A percentile compares a stretch with the other conserved stretches of the same genome.
Conservation (phyloP, 2,797 vertebrate genomes). For the Morelia viridis region DNA sequence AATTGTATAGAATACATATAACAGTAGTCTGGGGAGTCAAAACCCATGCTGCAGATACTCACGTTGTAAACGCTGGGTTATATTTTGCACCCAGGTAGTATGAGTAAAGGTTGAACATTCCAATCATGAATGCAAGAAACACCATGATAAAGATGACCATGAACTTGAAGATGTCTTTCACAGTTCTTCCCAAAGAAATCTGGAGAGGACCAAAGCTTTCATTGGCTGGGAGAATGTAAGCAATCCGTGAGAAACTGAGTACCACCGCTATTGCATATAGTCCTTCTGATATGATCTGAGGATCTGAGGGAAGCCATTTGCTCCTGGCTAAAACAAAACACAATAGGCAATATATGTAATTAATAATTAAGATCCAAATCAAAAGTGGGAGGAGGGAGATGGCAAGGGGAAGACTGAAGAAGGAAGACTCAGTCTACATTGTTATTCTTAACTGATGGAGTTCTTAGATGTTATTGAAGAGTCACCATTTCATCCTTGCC, state of each 20-base stretch:
- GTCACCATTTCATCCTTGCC: background rate
- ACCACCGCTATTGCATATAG: slow-evolving; percentile 95
- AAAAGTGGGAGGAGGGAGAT: background rate
- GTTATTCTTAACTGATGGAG: background rate
- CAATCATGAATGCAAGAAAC: slow-evolving; percentile 98
- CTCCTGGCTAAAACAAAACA: slow-evolving; percentile 86
- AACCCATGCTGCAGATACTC: slow-evolving; percentile 69
- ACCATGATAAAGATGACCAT: slow-evolving; percentile 99
- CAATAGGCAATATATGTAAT: background rate
- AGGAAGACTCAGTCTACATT: background rate
- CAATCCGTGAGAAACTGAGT: slow-evolving; percentile 95
- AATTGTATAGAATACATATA: background rate
- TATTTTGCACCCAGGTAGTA: slow-evolving; percentile 98
- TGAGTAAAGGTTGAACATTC: slow-evolving; percentile 98
- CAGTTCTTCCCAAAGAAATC: slow-evolving; percentile 94
- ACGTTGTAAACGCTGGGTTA: slow-evolving; percentile 98
- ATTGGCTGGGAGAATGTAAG: slow-evolving; percentile 96
- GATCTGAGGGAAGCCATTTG: slow-evolving; percentile 96
- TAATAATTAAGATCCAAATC: background rate
- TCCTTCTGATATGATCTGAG: slow-evolving; percentile 97
- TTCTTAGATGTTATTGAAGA: background rate
- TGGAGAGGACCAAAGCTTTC: slow-evolving; percentile 97
- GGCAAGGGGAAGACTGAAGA: background rate
- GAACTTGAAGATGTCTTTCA: slow-evolving; percentile 99
- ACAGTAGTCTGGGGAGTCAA: background rate